A percentile compares a stretch with the other conserved stretches of the same genome.
Evolutionary conservation across 2,797 vertebrate species (phyloP).

Genomic region (Mareca strepera): DNA sequence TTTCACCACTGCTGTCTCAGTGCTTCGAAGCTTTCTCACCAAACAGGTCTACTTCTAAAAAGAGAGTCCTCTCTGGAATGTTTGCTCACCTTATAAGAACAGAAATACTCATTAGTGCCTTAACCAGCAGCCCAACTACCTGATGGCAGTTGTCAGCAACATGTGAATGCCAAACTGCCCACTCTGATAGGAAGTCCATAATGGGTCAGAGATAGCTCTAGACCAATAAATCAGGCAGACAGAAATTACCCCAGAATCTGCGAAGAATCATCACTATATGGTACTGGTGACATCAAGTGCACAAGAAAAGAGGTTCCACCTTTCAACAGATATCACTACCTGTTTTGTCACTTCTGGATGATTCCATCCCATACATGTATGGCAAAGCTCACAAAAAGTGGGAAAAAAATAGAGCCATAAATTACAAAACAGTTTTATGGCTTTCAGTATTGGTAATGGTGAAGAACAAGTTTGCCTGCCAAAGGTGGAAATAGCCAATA

Average conservation of each 20-base stretch:
- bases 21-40: neutral
- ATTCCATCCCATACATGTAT: neutral
- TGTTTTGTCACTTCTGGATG: neutral
- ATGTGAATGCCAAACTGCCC: neutral
- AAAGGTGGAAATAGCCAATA: conserved; percentile 20
- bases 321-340: neutral
- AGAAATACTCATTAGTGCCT: neutral
- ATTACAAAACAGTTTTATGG: neutral
- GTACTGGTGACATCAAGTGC: neutral
- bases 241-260: neutral
- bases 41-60: neutral
- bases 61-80: neutral
- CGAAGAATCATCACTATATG: neutral
- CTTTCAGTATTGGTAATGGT: neutral
- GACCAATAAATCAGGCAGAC: neutral
- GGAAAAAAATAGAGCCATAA: neutral
- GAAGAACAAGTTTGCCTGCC: neutral
- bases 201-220: neutral
- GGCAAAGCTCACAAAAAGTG: neutral
- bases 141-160: neutral
- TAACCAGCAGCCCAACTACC: neutral
- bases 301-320: neutral
- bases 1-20: neutral
- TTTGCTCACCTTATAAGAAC: neutral
- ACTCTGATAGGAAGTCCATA: neutral